A percentile compares a stretch with the other conserved stretches of the same genome.
phyloP scores from a whole-genome alignment of 2,797 vertebrate species.

The Lagodon rhomboides region DNA sequence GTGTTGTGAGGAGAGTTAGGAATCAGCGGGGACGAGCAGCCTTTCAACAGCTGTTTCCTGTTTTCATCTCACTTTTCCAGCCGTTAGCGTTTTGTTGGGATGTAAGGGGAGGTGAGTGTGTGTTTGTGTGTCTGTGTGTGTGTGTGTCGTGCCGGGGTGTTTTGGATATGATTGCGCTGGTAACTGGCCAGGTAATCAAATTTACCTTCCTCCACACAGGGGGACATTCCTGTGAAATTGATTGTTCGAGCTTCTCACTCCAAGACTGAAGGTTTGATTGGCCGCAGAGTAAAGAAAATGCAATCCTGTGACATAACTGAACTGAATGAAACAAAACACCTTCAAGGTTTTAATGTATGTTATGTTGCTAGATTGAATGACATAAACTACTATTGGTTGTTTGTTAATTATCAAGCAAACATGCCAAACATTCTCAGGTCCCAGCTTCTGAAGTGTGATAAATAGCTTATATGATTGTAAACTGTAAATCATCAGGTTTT shows the following conservation, averaged over 20 bases:
- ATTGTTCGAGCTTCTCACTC: background rate
- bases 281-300: background rate
- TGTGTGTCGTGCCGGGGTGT: background rate
- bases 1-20: constrained; percentile 38
- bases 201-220: constrained; percentile 5
- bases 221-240: constrained; percentile 24
- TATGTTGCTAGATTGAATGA: no score
- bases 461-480: background rate
- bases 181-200: constrained; percentile 60
- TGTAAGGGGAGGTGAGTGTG: constrained; percentile 25
- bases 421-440: background rate
- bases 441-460: background rate
- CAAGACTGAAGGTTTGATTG: background rate
- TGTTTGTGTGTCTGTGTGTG: background rate
- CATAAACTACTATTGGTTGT: no score
- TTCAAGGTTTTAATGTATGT: no score
- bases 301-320: background rate
- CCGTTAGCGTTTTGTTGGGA: constrained; percentile 55
- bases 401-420: background rate
- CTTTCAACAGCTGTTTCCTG: constrained; percentile 81
- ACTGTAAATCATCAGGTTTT: background rate
- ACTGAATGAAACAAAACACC: background rate
- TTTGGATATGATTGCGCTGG: constrained; percentile 26
- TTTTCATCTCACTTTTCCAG: constrained; percentile 77
- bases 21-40: constrained; percentile 47